Evolutionary conservation across 2,113 vertebrate genomes (phyloP).

Genomic region (Dissostichus mawsoni): DNA sequence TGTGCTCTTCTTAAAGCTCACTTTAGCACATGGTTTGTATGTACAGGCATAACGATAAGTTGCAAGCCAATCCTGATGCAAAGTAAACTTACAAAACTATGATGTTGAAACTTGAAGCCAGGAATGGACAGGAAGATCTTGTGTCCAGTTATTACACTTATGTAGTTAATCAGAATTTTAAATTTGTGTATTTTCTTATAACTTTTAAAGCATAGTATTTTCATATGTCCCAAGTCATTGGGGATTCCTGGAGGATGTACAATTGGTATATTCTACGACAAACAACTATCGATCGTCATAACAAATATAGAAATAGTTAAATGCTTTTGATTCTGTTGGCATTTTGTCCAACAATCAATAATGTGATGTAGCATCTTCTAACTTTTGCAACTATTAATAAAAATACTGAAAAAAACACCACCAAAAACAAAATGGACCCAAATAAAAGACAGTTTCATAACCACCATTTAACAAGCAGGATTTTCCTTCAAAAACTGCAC

Average conservation of each 20-base stretch:
- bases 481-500: slow-evolving; percentile 17
- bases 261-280: background rate
- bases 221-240: background rate
- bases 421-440: slow-evolving; percentile 7
- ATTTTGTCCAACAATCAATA: background rate
- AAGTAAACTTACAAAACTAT: background rate
- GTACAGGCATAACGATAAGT: background rate
- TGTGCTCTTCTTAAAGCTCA: background rate
- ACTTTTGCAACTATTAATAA: slow-evolving; percentile 1
- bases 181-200: no score
- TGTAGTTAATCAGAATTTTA: no score
- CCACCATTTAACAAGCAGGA: background rate
- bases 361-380: background rate
- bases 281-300: background rate
- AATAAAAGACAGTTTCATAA: background rate
- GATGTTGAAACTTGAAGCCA: no score
- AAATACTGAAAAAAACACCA: slow-evolving; percentile 1
- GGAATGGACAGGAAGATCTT: no score
- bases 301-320: background rate
- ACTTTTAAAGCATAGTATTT: no score
- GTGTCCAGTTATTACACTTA: no score
- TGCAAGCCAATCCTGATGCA: background rate
- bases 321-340: background rate
- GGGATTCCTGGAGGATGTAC: background rate
- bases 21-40: background rate